Conservation (phyloP, 2,888 invertebrate genomes). For the Drosophila cognata region DNA sequence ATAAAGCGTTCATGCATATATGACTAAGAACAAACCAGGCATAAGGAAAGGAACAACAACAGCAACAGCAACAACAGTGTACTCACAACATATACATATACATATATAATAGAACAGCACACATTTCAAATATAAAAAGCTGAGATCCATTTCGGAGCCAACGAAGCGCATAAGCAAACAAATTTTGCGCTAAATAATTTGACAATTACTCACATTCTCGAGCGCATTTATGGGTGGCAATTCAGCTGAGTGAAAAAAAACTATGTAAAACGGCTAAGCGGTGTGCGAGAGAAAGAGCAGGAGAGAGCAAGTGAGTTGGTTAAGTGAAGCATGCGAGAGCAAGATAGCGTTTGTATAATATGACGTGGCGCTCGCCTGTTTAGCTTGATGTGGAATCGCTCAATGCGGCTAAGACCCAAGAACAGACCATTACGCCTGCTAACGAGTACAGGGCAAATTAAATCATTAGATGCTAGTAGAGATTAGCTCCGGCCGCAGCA, state of each 20-base stretch:
- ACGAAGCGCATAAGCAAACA: constrained; percentile 84
- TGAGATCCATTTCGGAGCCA: constrained; percentile 81
- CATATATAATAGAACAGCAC: constrained; percentile 2
- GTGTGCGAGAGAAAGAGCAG: neutral
- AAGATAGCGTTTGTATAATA: constrained; percentile 19
- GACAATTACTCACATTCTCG: constrained; percentile 84
- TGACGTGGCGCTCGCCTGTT: constrained; percentile 3
- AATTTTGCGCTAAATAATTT: constrained; percentile 85
- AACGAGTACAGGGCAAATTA: constrained; percentile 85
- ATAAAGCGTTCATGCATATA: constrained; percentile 80
- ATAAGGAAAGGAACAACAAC: constrained; percentile 46
- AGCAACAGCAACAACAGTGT: constrained; percentile 10
- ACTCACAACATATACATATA: neutral
- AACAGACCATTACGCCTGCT: constrained; percentile 84
- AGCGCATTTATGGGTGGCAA: constrained; percentile 53
- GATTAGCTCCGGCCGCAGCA: constrained; percentile 51
- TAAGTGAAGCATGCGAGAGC: constrained; percentile 1
- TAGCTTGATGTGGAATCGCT: constrained; percentile 17
- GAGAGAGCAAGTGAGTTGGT: constrained; percentile 12
- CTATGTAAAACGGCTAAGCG: constrained; percentile 51
- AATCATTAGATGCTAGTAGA: constrained; percentile 84
- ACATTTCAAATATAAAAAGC: constrained; percentile 55
- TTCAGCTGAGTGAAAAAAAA: constrained; percentile 55
- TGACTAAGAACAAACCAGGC: constrained; percentile 81
- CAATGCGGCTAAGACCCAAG: constrained; percentile 69